phyloP scores from a whole-genome alignment of 1,140 invertebrate species.

The Calliphora vicina region DNA sequence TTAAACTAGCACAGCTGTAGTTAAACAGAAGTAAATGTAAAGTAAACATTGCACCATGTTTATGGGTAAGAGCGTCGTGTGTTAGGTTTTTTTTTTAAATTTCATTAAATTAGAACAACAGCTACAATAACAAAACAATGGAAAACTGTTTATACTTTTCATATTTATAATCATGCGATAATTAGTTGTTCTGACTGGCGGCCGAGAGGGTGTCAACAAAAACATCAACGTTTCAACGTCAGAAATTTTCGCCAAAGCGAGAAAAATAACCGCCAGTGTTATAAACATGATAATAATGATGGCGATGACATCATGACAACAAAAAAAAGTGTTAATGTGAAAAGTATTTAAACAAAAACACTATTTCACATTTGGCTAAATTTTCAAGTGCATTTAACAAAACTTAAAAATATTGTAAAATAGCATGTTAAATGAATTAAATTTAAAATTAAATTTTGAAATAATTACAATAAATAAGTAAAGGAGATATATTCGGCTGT shows the following conservation, averaged over 20 bases:
- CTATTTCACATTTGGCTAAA: too few relatives aligned
- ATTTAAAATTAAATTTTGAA: too few relatives aligned
- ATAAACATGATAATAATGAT: too few relatives aligned
- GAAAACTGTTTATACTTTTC: not conserved
- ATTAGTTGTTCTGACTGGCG: not conserved
- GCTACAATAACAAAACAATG: not conserved
- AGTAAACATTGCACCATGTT: not conserved
- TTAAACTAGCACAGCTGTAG: too few relatives aligned
- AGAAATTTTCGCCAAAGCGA: not conserved
- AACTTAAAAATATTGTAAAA: too few relatives aligned
- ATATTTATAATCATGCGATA: not conserved
- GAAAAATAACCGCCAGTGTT: not conserved
- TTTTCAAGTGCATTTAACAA: too few relatives aligned
- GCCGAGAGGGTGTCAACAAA: not conserved
- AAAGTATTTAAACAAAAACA: not conserved
- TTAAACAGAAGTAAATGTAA: too few relatives aligned
- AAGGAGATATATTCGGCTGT: too few relatives aligned
- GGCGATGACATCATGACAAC: not conserved
- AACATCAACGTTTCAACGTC: not conserved
- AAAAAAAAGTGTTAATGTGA: not conserved
- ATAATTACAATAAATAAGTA: too few relatives aligned
- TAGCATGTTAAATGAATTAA: too few relatives aligned
- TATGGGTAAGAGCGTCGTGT: not conserved
- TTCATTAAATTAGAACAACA: conserved; percentile 3
- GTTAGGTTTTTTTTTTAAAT: not conserved